These are phyloP conservation scores for Lagocephalus sceleratus DNA, from an alignment of 2,797 vertebrate genomes.

Conservation along the genomic window DNA sequence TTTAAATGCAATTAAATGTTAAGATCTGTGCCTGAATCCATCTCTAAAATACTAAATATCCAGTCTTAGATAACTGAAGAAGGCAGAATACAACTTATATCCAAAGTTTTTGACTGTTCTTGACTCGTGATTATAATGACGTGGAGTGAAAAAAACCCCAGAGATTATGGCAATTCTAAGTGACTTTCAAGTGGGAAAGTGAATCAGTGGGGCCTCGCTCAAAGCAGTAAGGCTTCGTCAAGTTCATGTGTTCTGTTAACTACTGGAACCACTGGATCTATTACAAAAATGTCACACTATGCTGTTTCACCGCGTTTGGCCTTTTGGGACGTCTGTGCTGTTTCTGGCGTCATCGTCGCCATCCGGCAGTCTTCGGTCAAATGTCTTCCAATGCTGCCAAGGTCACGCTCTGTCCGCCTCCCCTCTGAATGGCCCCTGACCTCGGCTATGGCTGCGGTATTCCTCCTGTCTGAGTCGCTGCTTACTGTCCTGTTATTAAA, in stretches of 20 bases:
- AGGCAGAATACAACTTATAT: too few species aligned
- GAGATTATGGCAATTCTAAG: too few species aligned
- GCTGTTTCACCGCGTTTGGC: constrained; percentile 29
- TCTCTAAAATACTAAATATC: too few species aligned
- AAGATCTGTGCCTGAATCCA: too few species aligned
- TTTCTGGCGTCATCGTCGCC: constrained; percentile 48
- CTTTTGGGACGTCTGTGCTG: constrained; percentile 31
- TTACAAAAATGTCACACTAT: constrained; percentile 45
- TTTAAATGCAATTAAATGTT: too few species aligned
- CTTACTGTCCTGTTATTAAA: not conserved
- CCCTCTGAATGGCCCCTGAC: constrained; percentile 28
- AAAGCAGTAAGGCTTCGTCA: too few species aligned
- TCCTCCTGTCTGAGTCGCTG: not conserved
- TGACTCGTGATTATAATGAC: too few species aligned
- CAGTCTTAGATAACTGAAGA: too few species aligned
- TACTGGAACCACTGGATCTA: constrained; percentile 1
- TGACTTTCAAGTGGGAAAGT: too few species aligned
- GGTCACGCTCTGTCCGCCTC: constrained; percentile 37
- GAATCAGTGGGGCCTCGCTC: too few species aligned
- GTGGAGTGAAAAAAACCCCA: too few species aligned
- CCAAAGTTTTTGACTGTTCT: too few species aligned
- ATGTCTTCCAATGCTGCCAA: constrained; percentile 29
- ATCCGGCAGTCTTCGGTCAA: constrained; percentile 30
- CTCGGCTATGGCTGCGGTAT: constrained; percentile 22
- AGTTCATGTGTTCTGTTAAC: not conserved